Evolutionary conservation across 2,113 vertebrate species (phyloP), one percentile per base, ranked within the genome.

Genomic region (Aix galericulata): DNA sequence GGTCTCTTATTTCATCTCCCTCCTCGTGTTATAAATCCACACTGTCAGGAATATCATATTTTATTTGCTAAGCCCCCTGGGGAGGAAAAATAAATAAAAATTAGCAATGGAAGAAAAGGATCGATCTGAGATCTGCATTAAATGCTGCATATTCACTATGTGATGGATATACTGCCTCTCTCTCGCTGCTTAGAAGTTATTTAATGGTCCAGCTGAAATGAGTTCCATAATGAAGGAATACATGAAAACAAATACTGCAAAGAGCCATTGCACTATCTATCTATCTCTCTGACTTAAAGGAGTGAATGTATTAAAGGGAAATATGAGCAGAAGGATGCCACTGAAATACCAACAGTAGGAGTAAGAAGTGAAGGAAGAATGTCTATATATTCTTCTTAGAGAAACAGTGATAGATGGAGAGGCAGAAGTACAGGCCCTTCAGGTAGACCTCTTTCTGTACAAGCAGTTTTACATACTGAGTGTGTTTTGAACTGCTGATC

Each of bases 51-150:
- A 86, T 94, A 56, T 18, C 27, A 26, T 94, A 88, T 91, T 96
- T 92, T 92, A 96, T 94, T 96, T 93, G 17, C 78, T 94, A 85
- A 95, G 56, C 25, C 62, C 32, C 62, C 20, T 29, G 76, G 66
- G 59, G 78, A 80, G 62, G 27, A 10, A 66, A 95, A 97, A 97
- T 95, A 96, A 97, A 97, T 96, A 96, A 97, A 97, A 96, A 94
- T 76, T 86, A 93, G 29, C 91, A 92, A 93, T 95, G 92, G 48
- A 84, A 27, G 60, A 40, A 88, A 96, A 91, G 48, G 48, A 95
- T 94, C 8, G 5, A 97, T 95, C 90, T 66, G 73, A 91, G 40
- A 91, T 93, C 93, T 95, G 60, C 86, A 63, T 90, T 79, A 95
- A 95, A 88, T 59, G 22, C 69, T 92, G 84, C 53, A 9, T 76